A percentile compares a stretch with the other conserved stretches of the same genome.
phyloP scores from a whole-genome alignment of 2,797 vertebrate species.

The Sylvilagus floridanus region DNA sequence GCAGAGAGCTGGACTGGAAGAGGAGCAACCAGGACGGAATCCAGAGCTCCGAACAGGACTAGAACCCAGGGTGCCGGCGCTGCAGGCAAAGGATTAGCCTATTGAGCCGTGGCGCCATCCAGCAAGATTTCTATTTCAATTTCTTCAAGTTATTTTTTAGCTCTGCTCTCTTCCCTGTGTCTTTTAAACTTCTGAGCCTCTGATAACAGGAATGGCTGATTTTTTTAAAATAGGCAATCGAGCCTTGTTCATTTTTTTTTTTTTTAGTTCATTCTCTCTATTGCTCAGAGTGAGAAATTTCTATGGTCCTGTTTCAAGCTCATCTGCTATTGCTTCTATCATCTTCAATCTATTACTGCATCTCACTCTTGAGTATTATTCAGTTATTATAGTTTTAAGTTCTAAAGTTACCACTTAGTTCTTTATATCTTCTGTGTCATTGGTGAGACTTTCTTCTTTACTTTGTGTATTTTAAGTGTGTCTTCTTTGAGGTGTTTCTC shows the following conservation, averaged over 20 bases:
- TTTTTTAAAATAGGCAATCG: background rate
- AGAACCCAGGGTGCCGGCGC: too few species aligned
- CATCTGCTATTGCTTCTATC: background rate
- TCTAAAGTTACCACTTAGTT: background rate
- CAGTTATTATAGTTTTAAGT: background rate
- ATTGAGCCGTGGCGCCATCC: too few species aligned
- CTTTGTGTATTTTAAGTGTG: background rate
- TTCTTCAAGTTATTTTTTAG: conserved; percentile 4
- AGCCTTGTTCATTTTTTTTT: background rate
- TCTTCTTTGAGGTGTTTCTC: background rate
- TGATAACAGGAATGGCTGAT: background rate
- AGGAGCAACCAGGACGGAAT: too few species aligned
- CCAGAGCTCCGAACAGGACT: too few species aligned
- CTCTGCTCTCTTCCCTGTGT: background rate
- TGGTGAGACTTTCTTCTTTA: background rate
- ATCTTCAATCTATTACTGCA: background rate
- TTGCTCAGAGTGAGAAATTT: background rate
- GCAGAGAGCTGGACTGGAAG: too few species aligned
- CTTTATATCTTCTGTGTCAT: background rate
- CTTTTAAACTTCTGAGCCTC: background rate
- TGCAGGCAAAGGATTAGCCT: too few species aligned
- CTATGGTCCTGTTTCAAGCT: background rate
- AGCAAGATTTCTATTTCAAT: background rate
- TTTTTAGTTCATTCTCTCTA: background rate
- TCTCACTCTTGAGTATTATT: background rate